Percentiles rank a stretch among this genome's conserved stretches.
Evolutionary conservation across 2,888 invertebrate genomes (phyloP).

Genomic region (Calameuta filiformis): DNA sequence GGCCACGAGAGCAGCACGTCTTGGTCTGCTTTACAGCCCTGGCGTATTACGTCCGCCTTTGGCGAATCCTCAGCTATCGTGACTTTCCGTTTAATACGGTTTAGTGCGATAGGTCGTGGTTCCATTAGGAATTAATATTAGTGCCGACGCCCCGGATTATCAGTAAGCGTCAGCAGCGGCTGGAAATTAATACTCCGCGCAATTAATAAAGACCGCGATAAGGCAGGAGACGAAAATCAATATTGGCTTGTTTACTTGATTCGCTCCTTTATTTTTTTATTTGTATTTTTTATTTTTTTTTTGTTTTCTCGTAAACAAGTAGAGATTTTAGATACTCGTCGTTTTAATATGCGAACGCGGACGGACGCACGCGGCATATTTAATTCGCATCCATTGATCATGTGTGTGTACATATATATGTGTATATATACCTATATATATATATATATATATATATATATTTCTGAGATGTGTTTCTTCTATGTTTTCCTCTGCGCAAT

Average conservation of each 20-base stretch:
- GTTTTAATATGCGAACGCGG: slow-evolving; percentile 20
- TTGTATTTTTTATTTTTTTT: slow-evolving; percentile 22
- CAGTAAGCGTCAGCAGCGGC: background rate
- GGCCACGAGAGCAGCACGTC: background rate
- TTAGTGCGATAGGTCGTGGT: background rate
- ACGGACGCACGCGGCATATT: slow-evolving; percentile 2
- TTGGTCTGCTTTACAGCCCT: background rate
- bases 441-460: slow-evolving; percentile 12
- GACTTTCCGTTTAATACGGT: background rate
- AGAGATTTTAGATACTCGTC: slow-evolving; percentile 50
- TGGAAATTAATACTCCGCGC: background rate
- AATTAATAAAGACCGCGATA: background rate
- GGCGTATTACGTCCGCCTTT: background rate
- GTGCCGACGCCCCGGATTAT: background rate
- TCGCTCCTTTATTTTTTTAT: slow-evolving; percentile 48
- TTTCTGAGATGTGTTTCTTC: slow-evolving; percentile 2
- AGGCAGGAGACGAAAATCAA: background rate
- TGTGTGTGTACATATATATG: slow-evolving; percentile 15
- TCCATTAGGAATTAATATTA: background rate
- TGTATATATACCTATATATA: slow-evolving; percentile 34
- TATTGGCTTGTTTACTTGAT: slow-evolving; percentile 30
- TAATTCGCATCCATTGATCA: slow-evolving; percentile 6
- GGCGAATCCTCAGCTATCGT: background rate
- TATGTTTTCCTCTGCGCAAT: slow-evolving; percentile 13
- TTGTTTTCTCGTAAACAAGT: slow-evolving; percentile 50